These are phyloP conservation scores for Anseranas semipalmata DNA, from an alignment of 2,113 vertebrate genomes.

Conservation along the genomic window DNA sequence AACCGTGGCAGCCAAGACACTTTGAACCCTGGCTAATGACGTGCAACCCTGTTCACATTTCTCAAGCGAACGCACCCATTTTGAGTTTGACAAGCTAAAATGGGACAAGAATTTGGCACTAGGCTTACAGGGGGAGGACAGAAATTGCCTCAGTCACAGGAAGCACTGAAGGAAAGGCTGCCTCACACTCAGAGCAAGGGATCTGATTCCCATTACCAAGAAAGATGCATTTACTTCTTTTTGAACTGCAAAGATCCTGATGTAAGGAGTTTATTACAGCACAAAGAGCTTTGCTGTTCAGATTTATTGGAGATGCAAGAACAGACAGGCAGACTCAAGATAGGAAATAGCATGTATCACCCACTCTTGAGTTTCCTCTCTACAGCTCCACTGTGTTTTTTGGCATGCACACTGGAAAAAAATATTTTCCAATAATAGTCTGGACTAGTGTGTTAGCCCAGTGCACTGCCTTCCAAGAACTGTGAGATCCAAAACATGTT, in stretches of 20 bases:
- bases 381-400: conserved; percentile 1
- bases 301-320: conserved; percentile 3
- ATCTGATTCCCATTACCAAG: conserved; percentile 1
- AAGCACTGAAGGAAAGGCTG: background rate
- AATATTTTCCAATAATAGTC: conserved; percentile 35
- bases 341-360: conserved; percentile 47
- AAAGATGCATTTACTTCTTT: background rate
- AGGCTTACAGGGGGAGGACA: background rate
- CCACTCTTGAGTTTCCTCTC: conserved; percentile 3
- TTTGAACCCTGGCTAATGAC: background rate
- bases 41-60: background rate
- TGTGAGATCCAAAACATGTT: background rate
- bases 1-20: background rate
- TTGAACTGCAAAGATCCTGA: background rate
- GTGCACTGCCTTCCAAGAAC: conserved; percentile 10
- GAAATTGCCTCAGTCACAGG: background rate
- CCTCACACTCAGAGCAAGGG: background rate
- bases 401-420: conserved; percentile 40
- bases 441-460: background rate
- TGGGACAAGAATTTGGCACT: background rate
- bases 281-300: background rate
- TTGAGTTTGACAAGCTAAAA: conserved; percentile 21
- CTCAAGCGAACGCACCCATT: conserved; percentile 2
- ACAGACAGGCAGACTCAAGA: conserved; percentile 4
- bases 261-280: background rate